phyloP scores from a whole-genome alignment of 2,888 invertebrate species.

The Drosophila paranaensis region DNA sequence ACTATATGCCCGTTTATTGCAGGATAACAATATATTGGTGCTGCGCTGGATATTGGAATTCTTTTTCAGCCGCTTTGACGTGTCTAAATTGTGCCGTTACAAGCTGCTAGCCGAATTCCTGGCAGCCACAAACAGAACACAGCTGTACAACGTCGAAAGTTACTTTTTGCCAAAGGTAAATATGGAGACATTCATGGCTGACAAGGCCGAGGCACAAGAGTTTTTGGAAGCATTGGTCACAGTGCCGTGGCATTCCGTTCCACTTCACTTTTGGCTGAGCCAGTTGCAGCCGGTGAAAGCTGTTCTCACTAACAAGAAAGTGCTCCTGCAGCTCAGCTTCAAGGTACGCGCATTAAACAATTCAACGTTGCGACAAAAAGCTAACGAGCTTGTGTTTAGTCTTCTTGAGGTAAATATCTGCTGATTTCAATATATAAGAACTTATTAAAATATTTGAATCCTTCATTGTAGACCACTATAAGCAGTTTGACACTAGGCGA shows the following conservation, averaged over 20 bases:
- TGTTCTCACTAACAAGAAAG: constrained; percentile 28
- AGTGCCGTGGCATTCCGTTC: constrained; percentile 80
- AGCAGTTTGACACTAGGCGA: constrained; percentile 60
- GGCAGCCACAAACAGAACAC: constrained; percentile 76
- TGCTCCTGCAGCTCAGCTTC: constrained; percentile 61
- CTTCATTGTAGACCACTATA: constrained; percentile 40
- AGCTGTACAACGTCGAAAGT: constrained; percentile 71
- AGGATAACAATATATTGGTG: constrained; percentile 80
- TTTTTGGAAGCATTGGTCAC: constrained; percentile 46
- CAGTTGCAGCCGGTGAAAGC: constrained; percentile 18
- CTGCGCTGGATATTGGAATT: constrained; percentile 79
- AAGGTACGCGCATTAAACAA: constrained; percentile 72
- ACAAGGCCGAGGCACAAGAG: constrained; percentile 2
- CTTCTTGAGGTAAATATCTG: constrained; percentile 41
- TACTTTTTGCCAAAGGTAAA: constrained; percentile 42
- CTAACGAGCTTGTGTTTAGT: constrained; percentile 16
- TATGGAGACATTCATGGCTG: constrained; percentile 45
- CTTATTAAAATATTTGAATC: not conserved
- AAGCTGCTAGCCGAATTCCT: constrained; percentile 69
- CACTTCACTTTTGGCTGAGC: constrained; percentile 75
- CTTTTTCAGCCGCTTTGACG: constrained; percentile 54
- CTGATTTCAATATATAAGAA: not conserved
- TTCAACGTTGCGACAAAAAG: constrained; percentile 49
- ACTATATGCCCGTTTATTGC: constrained; percentile 68
- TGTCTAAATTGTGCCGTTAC: constrained; percentile 41